Evolutionary conservation across 2,797 vertebrate genomes (phyloP).

Genomic region (Acrossocheilus fasciatus): DNA sequence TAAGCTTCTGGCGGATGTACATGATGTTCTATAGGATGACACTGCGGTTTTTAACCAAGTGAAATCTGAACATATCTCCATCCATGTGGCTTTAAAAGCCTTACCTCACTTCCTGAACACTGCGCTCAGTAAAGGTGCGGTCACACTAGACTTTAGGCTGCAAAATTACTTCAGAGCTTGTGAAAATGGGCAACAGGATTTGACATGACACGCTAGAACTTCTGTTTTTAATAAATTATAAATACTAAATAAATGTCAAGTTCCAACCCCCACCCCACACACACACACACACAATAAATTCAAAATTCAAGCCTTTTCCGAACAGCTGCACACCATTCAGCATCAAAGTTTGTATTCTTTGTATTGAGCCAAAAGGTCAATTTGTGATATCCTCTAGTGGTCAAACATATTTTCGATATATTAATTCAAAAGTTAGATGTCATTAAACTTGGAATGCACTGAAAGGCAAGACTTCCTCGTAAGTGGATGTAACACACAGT

Average conservation of each 20-base stretch:
- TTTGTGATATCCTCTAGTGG: not conserved
- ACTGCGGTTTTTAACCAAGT: conserved; percentile 38
- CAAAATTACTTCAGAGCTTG: conserved; percentile 5
- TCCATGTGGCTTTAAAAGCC: conserved; percentile 46
- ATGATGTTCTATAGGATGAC: conserved; percentile 3
- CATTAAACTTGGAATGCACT: not conserved
- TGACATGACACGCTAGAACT: not conserved
- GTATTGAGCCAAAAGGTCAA: not conserved
- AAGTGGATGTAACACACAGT: not conserved
- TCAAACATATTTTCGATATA: not conserved
- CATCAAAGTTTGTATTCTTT: not conserved
- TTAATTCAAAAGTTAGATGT: not conserved
- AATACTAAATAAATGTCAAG: not conserved
- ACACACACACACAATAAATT: not conserved
- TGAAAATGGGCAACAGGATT: conserved; percentile 16
- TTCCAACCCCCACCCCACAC: too few relatives aligned
- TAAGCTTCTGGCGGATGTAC: not conserved
- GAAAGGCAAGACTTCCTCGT: not conserved
- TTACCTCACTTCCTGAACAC: conserved; percentile 34
- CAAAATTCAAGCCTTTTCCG: not conserved
- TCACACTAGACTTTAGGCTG: not conserved
- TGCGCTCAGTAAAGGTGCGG: not conserved
- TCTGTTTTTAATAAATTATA: not conserved
- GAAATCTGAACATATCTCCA: conserved; percentile 46
- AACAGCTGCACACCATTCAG: not conserved